These are phyloP conservation scores for Armadillidium nasatum DNA, from an alignment of 1,140 invertebrate species.

Conservation along the genomic window DNA sequence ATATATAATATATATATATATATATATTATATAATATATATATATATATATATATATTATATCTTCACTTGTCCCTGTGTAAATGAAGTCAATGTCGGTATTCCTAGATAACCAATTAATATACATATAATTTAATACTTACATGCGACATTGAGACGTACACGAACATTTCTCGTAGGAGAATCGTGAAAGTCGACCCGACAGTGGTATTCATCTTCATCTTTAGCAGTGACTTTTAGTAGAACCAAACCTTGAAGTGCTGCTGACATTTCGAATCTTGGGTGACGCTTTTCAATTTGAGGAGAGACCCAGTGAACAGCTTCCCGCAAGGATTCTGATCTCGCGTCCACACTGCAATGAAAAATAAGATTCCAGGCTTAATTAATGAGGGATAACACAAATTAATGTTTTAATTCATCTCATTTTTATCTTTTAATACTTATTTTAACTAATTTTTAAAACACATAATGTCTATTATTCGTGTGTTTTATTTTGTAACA, in stretches of 20 bases:
- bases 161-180: slow-evolving; percentile 48
- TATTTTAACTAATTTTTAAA: no score
- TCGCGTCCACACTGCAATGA: slow-evolving; percentile 35
- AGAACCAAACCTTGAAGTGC: slow-evolving; percentile 66
- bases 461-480: no score
- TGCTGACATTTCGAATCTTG: slow-evolving; percentile 65
- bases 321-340: slow-evolving; percentile 22
- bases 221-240: slow-evolving; percentile 61
- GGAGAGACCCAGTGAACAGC: slow-evolving; percentile 25
- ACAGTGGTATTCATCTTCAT: slow-evolving; percentile 49
- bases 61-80: no score
- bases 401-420: no score
- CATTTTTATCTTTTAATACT: no score
- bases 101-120: no score
- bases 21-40: no score
- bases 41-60: no score
- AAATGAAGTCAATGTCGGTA: no score
- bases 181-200: slow-evolving; percentile 50
- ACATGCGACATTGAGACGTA: slow-evolving; percentile 48
- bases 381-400: no score
- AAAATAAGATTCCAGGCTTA: background rate
- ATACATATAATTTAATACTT: slow-evolving; percentile 25
- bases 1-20: no score
- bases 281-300: slow-evolving; percentile 56
- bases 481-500: no score